Evolutionary conservation across 2,888 invertebrate genomes (phyloP), one percentile per base, ranked within the genome.

Genomic region (Germaria angustata): DNA sequence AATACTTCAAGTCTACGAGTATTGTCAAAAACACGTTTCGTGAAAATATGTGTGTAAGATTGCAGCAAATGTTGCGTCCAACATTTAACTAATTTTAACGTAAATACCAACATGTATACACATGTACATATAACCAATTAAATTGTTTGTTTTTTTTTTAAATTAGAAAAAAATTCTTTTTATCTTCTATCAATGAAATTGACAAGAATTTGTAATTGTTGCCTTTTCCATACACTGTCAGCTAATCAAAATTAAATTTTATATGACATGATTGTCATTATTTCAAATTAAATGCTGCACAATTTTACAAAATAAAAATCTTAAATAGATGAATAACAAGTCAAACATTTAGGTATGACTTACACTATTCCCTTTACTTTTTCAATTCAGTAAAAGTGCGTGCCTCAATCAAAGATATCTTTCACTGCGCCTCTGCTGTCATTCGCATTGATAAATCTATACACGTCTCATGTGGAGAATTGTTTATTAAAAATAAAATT

Each of bases 221-320:
- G 17, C 15, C 39, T 28, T 72, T 63, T 51, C 28, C 53, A 49
- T 39, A 61, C 75, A 53, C 15, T 53, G 53, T 13, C 68, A 39
- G 49, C 51, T 53, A 46, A 71, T 71, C 53, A 76, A 79, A 41
- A 75, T 39, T 15, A 32, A 13, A 34, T 69, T 75, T 53, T 13
- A 17, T 75, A 28, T 71, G 82, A 82, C 82, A 61, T 28, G 75
- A 17, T 59, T 75, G 57, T 79, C 82, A 79, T 76, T 79, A 82
- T 82, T 75, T 75, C 36, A 39, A 61, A 55, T 80, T 68, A 65
- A 79, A 49, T 79, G 39, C 65, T 57, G 51, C 39, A 79, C 49
- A 61, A 61, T 69, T 66, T 51, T 32, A 66, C 49, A 41, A 15
- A 59, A 71, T 5, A 28, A 66, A 72, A 44, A 61, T 53, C 36